phyloP scores from a whole-genome alignment of 2,113 vertebrate genomes.

The Poeciliopsis prolifica region DNA sequence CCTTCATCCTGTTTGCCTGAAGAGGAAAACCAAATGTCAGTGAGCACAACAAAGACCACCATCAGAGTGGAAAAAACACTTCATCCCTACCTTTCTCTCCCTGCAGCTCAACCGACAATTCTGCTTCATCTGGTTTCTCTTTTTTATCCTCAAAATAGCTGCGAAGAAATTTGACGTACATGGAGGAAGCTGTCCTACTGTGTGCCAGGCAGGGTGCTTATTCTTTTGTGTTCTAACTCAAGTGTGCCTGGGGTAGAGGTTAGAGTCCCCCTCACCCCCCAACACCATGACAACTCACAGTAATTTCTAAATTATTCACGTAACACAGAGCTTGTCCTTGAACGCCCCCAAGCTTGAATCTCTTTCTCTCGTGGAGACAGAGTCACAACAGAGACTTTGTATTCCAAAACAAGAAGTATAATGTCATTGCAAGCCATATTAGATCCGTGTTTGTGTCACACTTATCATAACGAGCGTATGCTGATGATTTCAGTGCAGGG shows the following conservation, averaged over 20 bases:
- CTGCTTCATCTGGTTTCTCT: constrained; percentile 21
- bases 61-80: neutral
- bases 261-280: constrained; percentile 27
- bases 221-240: constrained; percentile 14
- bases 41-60: constrained; percentile 1
- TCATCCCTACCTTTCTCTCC: constrained; percentile 40
- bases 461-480: neutral
- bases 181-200: constrained; percentile 26
- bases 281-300: constrained; percentile 39
- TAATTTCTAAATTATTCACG: constrained; percentile 36
- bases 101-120: constrained; percentile 52
- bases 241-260: constrained; percentile 1
- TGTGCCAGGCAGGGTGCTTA: constrained; percentile 10
- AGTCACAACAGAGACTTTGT: too few species aligned
- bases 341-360: constrained; percentile 9
- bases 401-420: constrained; percentile 44
- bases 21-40: constrained; percentile 6
- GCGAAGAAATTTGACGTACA: constrained; percentile 75
- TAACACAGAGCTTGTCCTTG: constrained; percentile 60
- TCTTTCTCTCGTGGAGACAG: neutral
- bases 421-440: constrained; percentile 6
- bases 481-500: neutral
- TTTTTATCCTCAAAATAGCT: constrained; percentile 45
- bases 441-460: constrained; percentile 15
- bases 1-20: constrained; percentile 25